Percentiles rank a stretch among this genome's conserved stretches.
phyloP scores from a whole-genome alignment of 2,797 vertebrate species.

The Sitta carolinensis region DNA sequence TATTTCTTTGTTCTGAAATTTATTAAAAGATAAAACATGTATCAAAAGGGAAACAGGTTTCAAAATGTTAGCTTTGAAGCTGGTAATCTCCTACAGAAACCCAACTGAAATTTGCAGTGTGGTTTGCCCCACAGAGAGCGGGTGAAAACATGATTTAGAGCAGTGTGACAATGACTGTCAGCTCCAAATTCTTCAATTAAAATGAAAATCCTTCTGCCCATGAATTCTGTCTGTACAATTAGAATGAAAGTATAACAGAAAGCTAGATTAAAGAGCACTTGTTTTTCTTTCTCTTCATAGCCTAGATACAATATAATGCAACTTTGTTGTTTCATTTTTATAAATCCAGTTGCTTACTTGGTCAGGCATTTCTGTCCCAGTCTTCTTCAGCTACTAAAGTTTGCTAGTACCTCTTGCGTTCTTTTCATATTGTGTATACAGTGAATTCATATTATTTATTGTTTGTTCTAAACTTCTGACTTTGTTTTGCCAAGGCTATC shows the following conservation, averaged over 20 bases:
- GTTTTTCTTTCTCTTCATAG: neutral
- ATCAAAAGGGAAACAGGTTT: conserved; percentile 50
- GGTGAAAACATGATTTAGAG: conserved; percentile 20
- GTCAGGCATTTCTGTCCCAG: conserved; percentile 20
- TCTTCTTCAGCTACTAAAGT: conserved; percentile 1
- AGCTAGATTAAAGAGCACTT: neutral
- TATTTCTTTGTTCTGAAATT: conserved; percentile 39
- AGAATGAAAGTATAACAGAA: conserved; percentile 1
- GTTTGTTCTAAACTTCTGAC: conserved; percentile 68
- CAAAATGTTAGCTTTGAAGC: conserved; percentile 38
- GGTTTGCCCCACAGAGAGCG: neutral
- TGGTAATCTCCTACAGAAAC: conserved; percentile 32
- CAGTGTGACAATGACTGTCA: neutral
- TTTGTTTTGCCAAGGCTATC: conserved; percentile 61
- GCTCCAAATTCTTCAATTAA: conserved; percentile 37
- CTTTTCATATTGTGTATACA: conserved; percentile 49
- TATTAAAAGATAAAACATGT: conserved; percentile 1
- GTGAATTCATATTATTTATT: conserved; percentile 65
- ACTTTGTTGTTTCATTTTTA: conserved; percentile 4
- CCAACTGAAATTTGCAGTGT: neutral
- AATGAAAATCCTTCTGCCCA: conserved; percentile 48
- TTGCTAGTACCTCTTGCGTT: neutral
- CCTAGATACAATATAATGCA: neutral
- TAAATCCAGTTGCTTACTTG: conserved; percentile 2
- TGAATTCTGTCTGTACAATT: conserved; percentile 7